Evolutionary conservation across 2,113 vertebrate genomes (phyloP), one percentile per base, ranked within the genome.

Genomic region (Bettongia penicillata): DNA sequence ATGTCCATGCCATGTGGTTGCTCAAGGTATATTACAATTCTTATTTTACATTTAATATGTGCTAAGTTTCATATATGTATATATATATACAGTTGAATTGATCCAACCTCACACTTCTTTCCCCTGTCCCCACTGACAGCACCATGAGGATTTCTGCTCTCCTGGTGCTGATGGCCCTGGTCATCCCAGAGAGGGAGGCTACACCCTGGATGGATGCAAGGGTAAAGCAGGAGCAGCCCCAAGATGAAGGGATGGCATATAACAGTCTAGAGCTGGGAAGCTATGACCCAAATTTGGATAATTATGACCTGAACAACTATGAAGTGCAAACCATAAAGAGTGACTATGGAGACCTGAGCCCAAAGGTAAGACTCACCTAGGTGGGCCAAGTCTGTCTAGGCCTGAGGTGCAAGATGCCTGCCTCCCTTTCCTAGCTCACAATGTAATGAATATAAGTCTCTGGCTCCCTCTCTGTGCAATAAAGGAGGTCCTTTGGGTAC

Each of bases 281-380:
- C 96, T 98, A 98, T 0, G 97, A 97, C 89, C 96, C 97, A 93
- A 98, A 95, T 0, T n/a, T 93, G 50, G 98, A 99, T 8, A 98
- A 47, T 84, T 98, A 99, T 0, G 98, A 99, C 95, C 94, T 98
- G 52, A 99, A 98, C 97, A 97, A 95, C 96, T 99, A 98, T 2
- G 98, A 98, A 93, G 98, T 99, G 49, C 16, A 8, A 84, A 9
- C n/a, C 8, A 43, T 84, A 84, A 97, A 97, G 53, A 98, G 98
- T 0, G 98, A 99, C 96, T 99, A 99, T 0, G 68, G 98, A 10
- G 98, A 99, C 96, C 95, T 98, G 22, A 98, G 97, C 92, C 98
- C 98, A 0, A 98, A 99, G 99, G 98, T 98, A 98, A 98, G 97
- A 24, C 23, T 53, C n/a, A 12, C 0, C 0, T n/a, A 0, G 90